Percentiles rank a stretch among this genome's conserved stretches.
Conservation (phyloP, 1,140 invertebrate genomes). For the Pemphigus obesinymphae region DNA sequence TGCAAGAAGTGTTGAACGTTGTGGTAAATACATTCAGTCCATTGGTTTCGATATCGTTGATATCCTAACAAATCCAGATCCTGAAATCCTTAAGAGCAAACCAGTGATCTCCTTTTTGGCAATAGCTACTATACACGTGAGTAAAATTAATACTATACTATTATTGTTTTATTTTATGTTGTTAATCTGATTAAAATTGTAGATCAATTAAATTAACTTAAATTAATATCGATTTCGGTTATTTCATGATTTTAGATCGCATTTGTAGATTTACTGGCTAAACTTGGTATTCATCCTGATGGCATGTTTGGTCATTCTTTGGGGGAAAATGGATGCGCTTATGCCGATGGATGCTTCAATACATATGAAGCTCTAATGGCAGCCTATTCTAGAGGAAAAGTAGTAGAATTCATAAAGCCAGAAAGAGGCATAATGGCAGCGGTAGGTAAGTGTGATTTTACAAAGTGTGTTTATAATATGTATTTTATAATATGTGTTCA, state of each 20-base stretch:
- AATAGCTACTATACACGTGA: slow-evolving; percentile 73
- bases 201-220: neutral
- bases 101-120: slow-evolving; percentile 61
- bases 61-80: slow-evolving; percentile 58
- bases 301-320: slow-evolving; percentile 83
- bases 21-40: slow-evolving; percentile 56
- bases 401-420: slow-evolving; percentile 7
- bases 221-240: neutral
- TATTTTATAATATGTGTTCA: neutral
- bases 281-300: slow-evolving; percentile 70
- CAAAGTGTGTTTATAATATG: neutral
- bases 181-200: neutral
- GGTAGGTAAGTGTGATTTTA: slow-evolving; percentile 42
- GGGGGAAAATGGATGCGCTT: slow-evolving; percentile 79
- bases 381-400: slow-evolving; percentile 56
- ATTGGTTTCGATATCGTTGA: slow-evolving; percentile 59
- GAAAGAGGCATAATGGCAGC: slow-evolving; percentile 43
- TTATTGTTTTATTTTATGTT: neutral
- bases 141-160: slow-evolving; percentile 24
- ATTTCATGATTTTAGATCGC: slow-evolving; percentile 60
- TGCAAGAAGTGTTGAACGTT: slow-evolving; percentile 58
- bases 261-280: slow-evolving; percentile 69
- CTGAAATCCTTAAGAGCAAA: slow-evolving; percentile 56
- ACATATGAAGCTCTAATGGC: slow-evolving; percentile 75
- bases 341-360: slow-evolving; percentile 79